Base-by-base conservation (phyloP, 2,797 vertebrate genomes). In the Halcyon chelicuti region DNA sequence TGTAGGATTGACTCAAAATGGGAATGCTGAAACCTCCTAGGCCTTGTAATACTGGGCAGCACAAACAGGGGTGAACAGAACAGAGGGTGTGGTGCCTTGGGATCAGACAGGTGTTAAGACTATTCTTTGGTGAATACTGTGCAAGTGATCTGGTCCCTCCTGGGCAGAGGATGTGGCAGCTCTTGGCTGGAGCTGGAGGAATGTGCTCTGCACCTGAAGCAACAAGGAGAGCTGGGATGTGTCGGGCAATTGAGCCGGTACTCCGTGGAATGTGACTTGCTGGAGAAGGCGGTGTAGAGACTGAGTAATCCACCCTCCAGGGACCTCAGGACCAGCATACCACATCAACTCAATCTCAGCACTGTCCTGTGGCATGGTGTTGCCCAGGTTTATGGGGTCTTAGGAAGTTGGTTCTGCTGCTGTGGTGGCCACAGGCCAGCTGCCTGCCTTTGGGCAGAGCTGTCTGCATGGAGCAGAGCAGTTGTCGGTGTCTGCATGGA, bases 231-330 rank as follows among this genome's bases (percentile, higher is more conserved):
- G 15, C 37, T 35, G 65, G 20, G 46, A 55, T 44, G n/a, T 2
- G 3, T 26, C 15, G 9, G 35, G 25, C 25, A 19, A 28, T 12
- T 7, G 11, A 37, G 39, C 22, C 67, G 35, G 10, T 31, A 12
- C 40, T 71, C 4, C 0, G 39, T 28, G 54, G 35, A 75, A 28
- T 2, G 8, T 0, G 7, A 39, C 0, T 6, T 35, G 35, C 40
- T 76, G 81, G 47, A 35, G 52, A 60, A 80, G 39, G 44, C 0
- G 2, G 37, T 28, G 47, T 17, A 35, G 35, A 61, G 9, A 23
- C n/a, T 10, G 28, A 61, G 28, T 35, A 62, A 77, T 7, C 29
- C 19, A 11, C 25, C 49, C 61, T 52, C 44, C 14, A 26, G 40
- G 37, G 63, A 31, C n/a, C 21, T 57, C 13, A 4, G 65, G 15